Conservation (phyloP, 2,113 vertebrate species). For the Prunella himalayana region DNA sequence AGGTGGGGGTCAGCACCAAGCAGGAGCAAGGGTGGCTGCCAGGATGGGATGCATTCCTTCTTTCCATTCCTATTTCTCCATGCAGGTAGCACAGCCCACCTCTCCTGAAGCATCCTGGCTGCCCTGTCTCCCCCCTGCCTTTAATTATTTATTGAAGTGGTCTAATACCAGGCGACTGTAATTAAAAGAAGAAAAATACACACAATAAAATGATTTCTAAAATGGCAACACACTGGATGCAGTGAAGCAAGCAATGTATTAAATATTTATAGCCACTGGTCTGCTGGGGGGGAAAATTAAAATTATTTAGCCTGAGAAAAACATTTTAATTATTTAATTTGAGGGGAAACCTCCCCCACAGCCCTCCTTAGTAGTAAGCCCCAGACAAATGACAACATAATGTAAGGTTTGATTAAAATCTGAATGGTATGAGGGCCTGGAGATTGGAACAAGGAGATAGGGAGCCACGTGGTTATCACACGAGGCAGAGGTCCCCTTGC, state of each 20-base stretch:
- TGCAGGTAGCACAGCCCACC: neutral
- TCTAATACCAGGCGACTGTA: conserved; percentile 4
- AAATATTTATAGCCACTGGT: conserved; percentile 39
- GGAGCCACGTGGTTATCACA: neutral
- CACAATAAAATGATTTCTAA: conserved; percentile 45
- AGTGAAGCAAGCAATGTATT: neutral
- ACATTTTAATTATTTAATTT: conserved; percentile 65
- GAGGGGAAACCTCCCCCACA: neutral
- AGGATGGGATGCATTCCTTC: neutral
- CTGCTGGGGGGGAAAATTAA: neutral
- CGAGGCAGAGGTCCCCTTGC: neutral
- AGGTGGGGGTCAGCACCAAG: neutral
- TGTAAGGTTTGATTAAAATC: conserved; percentile 35
- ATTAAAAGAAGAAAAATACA: conserved; percentile 64
- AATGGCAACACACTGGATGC: neutral
- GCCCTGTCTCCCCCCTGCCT: neutral
- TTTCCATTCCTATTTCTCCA: neutral
- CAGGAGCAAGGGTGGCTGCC: neutral
- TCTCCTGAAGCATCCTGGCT: neutral
- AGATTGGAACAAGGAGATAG: neutral
- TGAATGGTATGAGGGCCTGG: neutral
- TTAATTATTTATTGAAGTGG: conserved; percentile 48
- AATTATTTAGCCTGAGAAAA: conserved; percentile 33
- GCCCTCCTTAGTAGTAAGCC: neutral
- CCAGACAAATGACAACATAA: neutral